Base-by-base conservation (phyloP, 1,140 invertebrate genomes). In the Battus philenor region DNA sequence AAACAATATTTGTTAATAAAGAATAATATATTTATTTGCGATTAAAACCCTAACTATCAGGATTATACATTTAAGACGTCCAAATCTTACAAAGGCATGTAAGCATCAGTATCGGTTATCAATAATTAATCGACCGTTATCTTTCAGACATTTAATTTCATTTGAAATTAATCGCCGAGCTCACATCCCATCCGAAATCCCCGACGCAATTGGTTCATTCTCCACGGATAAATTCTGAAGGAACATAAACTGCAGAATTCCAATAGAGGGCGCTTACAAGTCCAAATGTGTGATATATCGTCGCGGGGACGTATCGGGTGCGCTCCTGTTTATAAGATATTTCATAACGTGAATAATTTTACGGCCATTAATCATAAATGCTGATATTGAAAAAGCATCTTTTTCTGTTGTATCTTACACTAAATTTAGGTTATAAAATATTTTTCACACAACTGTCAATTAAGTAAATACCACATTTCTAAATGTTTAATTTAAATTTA, bases 261-360 rank as follows among this genome's bases (percentile, higher is more conserved):
- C 77, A 81, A 81, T 79, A 79, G 65, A 59, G 64, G 66, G 68
- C 65, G 69, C 65, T 74, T 71, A 79, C n/a, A n/a, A 79, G 79
- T 81, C 76, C 79, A 69, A 78, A 79, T 65, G 68, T 59, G 59
- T 83, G 76, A 83, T 79, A 81, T 80, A 83, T 83, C 67, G 74
- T 55, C 45, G 56, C 58, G 55, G 59, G 65, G 60, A 65, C 68
- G 67, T 55, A 52, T 59, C 43, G 46, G 48, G 48, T 38, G 55
- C 55, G 43, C 55, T 62, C 52, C 72, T 83, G 75, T 83, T 83
- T 83, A 80, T 80, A 67, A 80, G 69, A 80, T 80, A 83, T 83
- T 80, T 80, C 75, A 83, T 83, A 80, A 73, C 72, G 52, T 59
- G 67, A 66, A 76, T 72, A 72, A 68, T 72, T 68, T 50, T 46